Evolutionary conservation across 2,888 invertebrate species (phyloP).

Genomic region (Drosophila setosimentum): DNA sequence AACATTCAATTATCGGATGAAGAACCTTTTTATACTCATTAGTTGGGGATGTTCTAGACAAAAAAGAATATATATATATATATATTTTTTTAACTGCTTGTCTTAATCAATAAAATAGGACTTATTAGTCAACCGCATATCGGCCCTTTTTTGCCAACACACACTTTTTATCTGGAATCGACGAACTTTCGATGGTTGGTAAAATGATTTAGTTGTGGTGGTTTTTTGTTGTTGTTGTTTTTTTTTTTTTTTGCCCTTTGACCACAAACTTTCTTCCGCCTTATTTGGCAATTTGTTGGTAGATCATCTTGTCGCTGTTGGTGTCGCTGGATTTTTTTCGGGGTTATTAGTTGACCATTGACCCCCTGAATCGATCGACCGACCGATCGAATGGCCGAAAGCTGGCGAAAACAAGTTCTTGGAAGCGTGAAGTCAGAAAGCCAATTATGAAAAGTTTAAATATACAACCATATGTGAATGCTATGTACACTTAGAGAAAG

Average conservation of each 20-base stretch:
- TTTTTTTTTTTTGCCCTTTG: slow-evolving; percentile 33
- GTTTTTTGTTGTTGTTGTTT: not conserved
- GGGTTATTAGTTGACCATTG: slow-evolving; percentile 72
- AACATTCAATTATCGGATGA: not conserved
- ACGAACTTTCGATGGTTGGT: slow-evolving; percentile 38
- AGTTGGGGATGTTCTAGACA: not conserved
- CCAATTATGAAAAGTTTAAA: slow-evolving; percentile 41
- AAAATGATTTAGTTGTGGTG: slow-evolving; percentile 14
- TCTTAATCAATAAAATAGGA: not conserved
- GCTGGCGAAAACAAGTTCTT: slow-evolving; percentile 58
- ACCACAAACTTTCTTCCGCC: slow-evolving; percentile 51
- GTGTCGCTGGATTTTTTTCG: slow-evolving; percentile 2
- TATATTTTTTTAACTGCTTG: not conserved
- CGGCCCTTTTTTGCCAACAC: not conserved
- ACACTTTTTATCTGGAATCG: slow-evolving; percentile 2
- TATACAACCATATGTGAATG: not conserved
- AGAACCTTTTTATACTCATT: not conserved
- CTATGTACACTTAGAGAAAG: not conserved
- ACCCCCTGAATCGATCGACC: slow-evolving; percentile 44
- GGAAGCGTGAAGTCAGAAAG: slow-evolving; percentile 51
- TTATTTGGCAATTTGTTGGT: slow-evolving; percentile 25
- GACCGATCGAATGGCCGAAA: slow-evolving; percentile 41
- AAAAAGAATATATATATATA: not conserved
- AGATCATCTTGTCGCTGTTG: not conserved
- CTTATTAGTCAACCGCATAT: not conserved